Evolutionary conservation across 2,888 invertebrate species (phyloP).

Genomic region (Isotomurus palustris): DNA sequence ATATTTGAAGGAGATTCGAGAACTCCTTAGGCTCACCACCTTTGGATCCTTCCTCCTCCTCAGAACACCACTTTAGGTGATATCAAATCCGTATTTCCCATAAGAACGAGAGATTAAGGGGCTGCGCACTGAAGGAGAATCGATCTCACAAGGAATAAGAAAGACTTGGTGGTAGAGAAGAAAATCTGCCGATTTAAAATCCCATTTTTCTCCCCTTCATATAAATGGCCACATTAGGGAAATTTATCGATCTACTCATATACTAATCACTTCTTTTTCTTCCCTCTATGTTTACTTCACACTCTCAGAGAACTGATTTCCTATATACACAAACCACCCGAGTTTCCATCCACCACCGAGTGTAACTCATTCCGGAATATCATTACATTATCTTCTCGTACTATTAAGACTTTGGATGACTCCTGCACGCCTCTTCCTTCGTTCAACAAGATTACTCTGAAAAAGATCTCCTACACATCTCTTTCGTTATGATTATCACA

Average conservation of each 20-base stretch:
- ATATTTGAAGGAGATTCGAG: no score
- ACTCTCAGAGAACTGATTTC: not conserved
- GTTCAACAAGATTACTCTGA: not conserved
- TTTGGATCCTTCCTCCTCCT: not conserved
- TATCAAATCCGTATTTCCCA: not conserved
- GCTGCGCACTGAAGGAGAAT: slow-evolving; percentile 44
- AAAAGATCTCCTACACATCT: slow-evolving; percentile 1
- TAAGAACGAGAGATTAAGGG: slow-evolving; percentile 41
- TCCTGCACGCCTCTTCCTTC: not conserved
- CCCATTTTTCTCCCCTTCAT: slow-evolving; percentile 45
- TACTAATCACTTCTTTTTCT: slow-evolving; percentile 39
- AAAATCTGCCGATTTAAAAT: slow-evolving; percentile 45
- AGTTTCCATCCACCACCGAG: not conserved
- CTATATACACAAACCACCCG: slow-evolving; percentile 1
- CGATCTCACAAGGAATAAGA: slow-evolving; percentile 34
- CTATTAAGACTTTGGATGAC: not conserved
- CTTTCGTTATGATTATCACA: slow-evolving; percentile 10
- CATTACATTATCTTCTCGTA: not conserved
- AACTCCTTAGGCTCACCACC: no score
- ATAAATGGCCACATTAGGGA: slow-evolving; percentile 45
- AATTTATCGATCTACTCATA: slow-evolving; percentile 44
- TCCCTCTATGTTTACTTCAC: slow-evolving; percentile 1
- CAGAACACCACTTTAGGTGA: not conserved
- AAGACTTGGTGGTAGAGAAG: slow-evolving; percentile 40
- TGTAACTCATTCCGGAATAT: not conserved